Evolutionary conservation across 2,113 vertebrate genomes (phyloP).

Genomic region (Thymallus thymallus): DNA sequence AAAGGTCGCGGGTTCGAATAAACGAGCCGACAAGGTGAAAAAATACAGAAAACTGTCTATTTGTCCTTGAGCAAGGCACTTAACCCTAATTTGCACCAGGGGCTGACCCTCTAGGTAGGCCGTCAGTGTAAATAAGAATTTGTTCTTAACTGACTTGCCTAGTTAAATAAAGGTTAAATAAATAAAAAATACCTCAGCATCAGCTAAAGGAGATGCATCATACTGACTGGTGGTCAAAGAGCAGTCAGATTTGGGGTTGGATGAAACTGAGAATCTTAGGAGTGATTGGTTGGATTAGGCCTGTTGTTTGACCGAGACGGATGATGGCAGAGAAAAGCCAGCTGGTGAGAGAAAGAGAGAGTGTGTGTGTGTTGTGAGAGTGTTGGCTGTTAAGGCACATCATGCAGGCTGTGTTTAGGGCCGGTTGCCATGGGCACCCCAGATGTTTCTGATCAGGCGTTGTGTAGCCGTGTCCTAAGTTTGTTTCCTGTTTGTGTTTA

Average conservation of each 20-base stretch:
- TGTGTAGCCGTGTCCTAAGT: neutral
- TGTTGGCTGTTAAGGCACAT: slow-evolving; percentile 9
- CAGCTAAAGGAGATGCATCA: slow-evolving; percentile 54
- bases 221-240: slow-evolving; percentile 6
- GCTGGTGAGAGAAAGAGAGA: slow-evolving; percentile 30
- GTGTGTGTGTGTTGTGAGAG: slow-evolving; percentile 36
- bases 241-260: slow-evolving; percentile 13
- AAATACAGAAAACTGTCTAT: too few species aligned
- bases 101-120: too few species aligned
- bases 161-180: too few species aligned
- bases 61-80: too few species aligned
- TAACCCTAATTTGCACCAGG: too few species aligned
- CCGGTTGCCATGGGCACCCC: neutral
- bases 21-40: too few species aligned
- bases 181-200: too few species aligned
- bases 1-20: too few species aligned
- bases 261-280: slow-evolving; percentile 20
- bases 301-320: slow-evolving; percentile 59
- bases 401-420: slow-evolving; percentile 5
- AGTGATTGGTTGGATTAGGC: slow-evolving; percentile 53
- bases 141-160: too few species aligned
- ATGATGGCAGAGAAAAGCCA: slow-evolving; percentile 61
- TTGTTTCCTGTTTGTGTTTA: neutral
- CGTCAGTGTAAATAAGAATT: too few species aligned
- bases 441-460: neutral